Evolutionary conservation across 1,140 invertebrate genomes (phyloP), one percentile per base, ranked within the genome.

Genomic region (Hyles euphorbiae): DNA sequence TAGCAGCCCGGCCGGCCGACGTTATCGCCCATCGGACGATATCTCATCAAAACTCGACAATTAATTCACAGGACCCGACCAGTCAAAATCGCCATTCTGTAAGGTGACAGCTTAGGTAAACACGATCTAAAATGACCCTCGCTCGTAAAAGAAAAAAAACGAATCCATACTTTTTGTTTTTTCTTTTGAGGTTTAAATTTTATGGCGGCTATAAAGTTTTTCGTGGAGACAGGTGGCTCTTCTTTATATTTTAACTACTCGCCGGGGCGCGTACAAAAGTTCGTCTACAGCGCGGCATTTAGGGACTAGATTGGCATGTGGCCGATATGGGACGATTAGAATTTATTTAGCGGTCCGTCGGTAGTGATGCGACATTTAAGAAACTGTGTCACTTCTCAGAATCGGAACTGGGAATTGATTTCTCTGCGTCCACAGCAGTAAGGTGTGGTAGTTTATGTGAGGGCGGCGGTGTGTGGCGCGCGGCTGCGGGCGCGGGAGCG

Each of bases 81-180:
- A 79, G 77, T 86, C 85, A 88, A 88, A 87, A 86, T 86, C 74
- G 82, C 80, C 81, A 83, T 88, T 87, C 78, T 83, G 76, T 82
- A 70, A 86, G 83, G 81, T 88, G 85, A 88, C 85, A 86, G 78
- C 72, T 88, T 84, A 87, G 86, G 83, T 88, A 87, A 87, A 88
- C 83, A 88, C 80, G 72, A 81, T 81, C 81, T 81, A 84, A 88
- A 87, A 88, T 86, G 77, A 77, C 70, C 69, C 78, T 74, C 71
- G 73, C 68, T 78, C 83, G 77, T 77, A 82, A 85, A 86, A 73
- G 68, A 78, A 80, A 82, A 81, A 73, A 76, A 63, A 70, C 68
- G 65, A 72, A 67, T 70, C 72, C 70, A 74, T 74, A 70, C 71
- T 72, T 83, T 84, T 86, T 81, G 73, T 80, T 88, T 88, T 85